Base-by-base conservation (phyloP, 37 sponge, comb jelly and placozoan species). In the Haliclona indistincta region DNA sequence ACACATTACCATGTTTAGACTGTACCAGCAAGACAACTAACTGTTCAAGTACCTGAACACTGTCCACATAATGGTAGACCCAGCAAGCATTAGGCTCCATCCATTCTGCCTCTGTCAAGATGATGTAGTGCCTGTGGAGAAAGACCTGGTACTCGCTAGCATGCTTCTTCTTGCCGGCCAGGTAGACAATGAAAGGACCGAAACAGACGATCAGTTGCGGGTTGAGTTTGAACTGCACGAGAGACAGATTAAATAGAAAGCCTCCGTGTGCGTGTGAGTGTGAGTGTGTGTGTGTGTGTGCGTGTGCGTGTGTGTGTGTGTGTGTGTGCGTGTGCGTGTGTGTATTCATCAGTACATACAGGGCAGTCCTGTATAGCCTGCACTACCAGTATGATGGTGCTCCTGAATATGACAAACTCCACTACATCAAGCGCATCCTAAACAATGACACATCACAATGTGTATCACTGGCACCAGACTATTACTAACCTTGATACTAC, bases 101-200 rank as follows among this genome's bases (percentile, higher is more conserved):
- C 39, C 38, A 43, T 2, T 42, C 2, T 8, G 41, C 8, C 25
- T 34, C 44, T 13, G 78, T 29, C 42, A 84, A 63, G 54, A 84
- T 36, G 25, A 84, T 30, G 28, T 77, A 38, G 22, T 63, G 30
- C 0, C 13, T 70, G 36, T 76, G 65, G 41, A 84, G 71, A 13
- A 75, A 43, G 33, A 83, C 84, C 20, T 22, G 0, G 42, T 62
- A 49, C 38, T 33, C 43, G 29, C 54, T 53, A 0, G 29, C 53
- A 43, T 68, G 47, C 6, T 60, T 43, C 70, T 77, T 77, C 52
- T 63, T 76, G 63, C 69, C 45, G 8, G 38, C 70, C 0, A 38
- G 19, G 45, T 84, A 77, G 64, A 76, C 77, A 2, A 44, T 22
- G 72, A 84, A 84, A 28, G 37, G 71, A 26, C 76, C 78, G 38